Percentiles rank a stretch among this genome's conserved stretches.
Conservation (phyloP, 35 echinoderm and acorn worm species). For the Chiridota heheva region DNA sequence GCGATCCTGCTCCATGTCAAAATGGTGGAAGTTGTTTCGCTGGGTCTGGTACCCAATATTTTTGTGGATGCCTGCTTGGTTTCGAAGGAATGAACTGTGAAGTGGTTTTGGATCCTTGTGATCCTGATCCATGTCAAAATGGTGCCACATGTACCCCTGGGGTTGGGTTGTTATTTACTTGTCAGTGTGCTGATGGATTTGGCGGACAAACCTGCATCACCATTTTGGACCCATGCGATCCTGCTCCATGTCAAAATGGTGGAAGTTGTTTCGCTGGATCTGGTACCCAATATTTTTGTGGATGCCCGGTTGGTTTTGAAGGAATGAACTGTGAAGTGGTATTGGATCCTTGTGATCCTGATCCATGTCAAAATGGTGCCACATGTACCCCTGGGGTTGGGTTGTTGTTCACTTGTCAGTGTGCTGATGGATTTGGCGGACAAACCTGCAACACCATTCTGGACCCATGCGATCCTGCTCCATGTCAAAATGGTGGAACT, state of each 20-base stretch:
- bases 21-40: slow-evolving; percentile 23
- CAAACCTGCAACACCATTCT: not conserved
- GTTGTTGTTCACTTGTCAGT: not conserved
- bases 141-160: not conserved
- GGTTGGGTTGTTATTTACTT: not conserved
- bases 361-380: slow-evolving; percentile 14
- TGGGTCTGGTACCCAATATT: not conserved
- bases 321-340: slow-evolving; percentile 50
- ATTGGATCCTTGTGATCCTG: slow-evolving; percentile 11
- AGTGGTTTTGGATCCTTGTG: slow-evolving; percentile 44
- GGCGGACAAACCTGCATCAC: slow-evolving; percentile 31
- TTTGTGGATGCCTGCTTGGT: not conserved
- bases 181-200: slow-evolving; percentile 42
- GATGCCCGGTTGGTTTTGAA: slow-evolving; percentile 37
- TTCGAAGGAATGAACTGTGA: slow-evolving; percentile 20
- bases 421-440: slow-evolving; percentile 5
- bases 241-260: slow-evolving; percentile 48
- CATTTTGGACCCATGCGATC: slow-evolving; percentile 1
- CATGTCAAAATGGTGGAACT: slow-evolving; percentile 21
- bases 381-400: not conserved
- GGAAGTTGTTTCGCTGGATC: slow-evolving; percentile 12
- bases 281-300: slow-evolving; percentile 22
- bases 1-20: slow-evolving; percentile 13
- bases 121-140: slow-evolving; percentile 25
- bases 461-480: not conserved